A percentile compares a stretch with the other conserved stretches of the same genome.
Conservation (phyloP, 2,888 invertebrate species). For the Athalia rosae region DNA sequence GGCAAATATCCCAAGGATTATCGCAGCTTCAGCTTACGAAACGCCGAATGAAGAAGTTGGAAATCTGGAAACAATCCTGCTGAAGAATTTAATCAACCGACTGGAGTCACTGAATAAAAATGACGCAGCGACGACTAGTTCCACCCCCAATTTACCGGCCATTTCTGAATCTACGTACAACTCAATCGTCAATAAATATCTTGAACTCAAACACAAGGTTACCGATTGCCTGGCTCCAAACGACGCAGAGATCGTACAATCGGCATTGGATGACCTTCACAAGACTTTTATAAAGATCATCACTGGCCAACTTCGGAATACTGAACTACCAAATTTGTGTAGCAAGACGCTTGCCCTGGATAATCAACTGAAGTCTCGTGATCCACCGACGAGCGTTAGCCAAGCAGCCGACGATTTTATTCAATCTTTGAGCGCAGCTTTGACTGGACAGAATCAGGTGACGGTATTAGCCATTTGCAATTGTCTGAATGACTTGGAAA, state of each 20-base stretch:
- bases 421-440: slow-evolving; percentile 2
- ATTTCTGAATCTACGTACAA: slow-evolving; percentile 7
- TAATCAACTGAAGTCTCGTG: slow-evolving; percentile 16
- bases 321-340: slow-evolving; percentile 26
- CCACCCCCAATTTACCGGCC: background rate
- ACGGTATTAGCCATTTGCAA: slow-evolving; percentile 24
- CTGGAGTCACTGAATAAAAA: background rate
- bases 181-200: slow-evolving; percentile 10
- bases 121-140: background rate
- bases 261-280: slow-evolving; percentile 25
- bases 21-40: background rate
- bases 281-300: slow-evolving; percentile 5
- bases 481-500: slow-evolving; percentile 32
- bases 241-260: background rate
- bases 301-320: slow-evolving; percentile 22
- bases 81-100: slow-evolving; percentile 13
- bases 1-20: background rate
- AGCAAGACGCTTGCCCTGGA: slow-evolving; percentile 10
- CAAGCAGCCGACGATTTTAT: background rate
- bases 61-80: background rate
- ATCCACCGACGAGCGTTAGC: background rate
- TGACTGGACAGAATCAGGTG: slow-evolving; percentile 32
- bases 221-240: background rate
- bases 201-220: background rate
- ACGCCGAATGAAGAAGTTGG: background rate